These are phyloP conservation scores for Enoplosus armatus DNA, from an alignment of 2,797 vertebrate genomes.

Conservation along the genomic window DNA sequence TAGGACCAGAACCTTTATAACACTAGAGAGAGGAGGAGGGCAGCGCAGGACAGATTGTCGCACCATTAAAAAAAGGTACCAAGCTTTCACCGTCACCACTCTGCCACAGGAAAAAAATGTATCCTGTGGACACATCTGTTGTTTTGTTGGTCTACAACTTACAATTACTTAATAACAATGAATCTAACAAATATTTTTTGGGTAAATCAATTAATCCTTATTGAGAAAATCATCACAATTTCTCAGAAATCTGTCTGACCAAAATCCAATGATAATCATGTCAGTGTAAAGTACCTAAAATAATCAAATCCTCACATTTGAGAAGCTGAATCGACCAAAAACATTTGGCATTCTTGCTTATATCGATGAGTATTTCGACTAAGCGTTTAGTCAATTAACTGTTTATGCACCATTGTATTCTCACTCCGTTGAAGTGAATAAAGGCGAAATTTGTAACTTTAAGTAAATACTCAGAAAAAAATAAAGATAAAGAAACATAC, in stretches of 20 bases:
- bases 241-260: not conserved
- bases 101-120: not conserved
- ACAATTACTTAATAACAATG: not conserved
- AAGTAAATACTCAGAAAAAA: not conserved
- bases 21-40: not conserved
- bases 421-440: not conserved
- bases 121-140: too few species aligned
- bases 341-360: not conserved
- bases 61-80: not conserved
- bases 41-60: not conserved
- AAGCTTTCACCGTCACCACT: not conserved
- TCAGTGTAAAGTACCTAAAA: not conserved
- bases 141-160: not conserved
- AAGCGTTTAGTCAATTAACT: not conserved
- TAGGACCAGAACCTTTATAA: conserved; percentile 15
- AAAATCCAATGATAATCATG: not conserved
- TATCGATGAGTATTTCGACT: not conserved
- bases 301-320: not conserved
- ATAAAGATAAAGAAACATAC: not conserved
- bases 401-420: not conserved
- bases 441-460: not conserved
- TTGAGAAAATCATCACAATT: not conserved
- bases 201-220: not conserved
- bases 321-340: not conserved
- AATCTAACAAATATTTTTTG: not conserved